Base-by-base conservation (phyloP, 2,113 vertebrate species). In the Oxyruncus cristatus region DNA sequence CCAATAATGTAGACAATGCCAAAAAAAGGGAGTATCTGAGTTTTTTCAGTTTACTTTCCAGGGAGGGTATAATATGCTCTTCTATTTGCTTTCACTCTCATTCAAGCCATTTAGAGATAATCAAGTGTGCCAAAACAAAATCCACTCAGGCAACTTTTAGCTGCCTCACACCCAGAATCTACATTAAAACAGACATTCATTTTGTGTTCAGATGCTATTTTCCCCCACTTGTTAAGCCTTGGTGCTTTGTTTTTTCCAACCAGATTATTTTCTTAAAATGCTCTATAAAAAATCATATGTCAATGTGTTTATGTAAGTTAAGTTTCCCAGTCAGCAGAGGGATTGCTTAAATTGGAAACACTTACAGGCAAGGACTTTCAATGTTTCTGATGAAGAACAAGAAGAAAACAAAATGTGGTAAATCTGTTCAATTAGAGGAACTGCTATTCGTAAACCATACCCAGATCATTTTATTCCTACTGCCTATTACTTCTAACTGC, bases 321-420 rank as follows among this genome's bases (percentile, higher is more conserved):
- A 85, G 61, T 85, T 75, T 94, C 67, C 49, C 59, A 76, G 75
- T 88, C 61, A 84, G 85, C 44, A 94, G 65, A 75, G 75, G 61
- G 41, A 55, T 76, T 81, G 67, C 87, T 84, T 86, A 74, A 92
- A 88, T 88, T 95, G 91, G 92, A 72, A 94, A 42, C 71, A 30
- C 47, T 85, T 88, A 62, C 1, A 19, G 72, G 42, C 92, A 93
- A 77, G 53, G 79, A n/a, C 91, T 86, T 91, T 85, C 27, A 33
- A 7, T 80, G 46, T 88, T 95, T 92, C 42, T 85, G 46, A 50
- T 70, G 50, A 96, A 55, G 67, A 93, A 67, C 23, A 90, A 63
- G 78, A 79, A 90, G 50, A 80, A 95, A 94, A 74, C 52, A 93
- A 90, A 96, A 95, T 61, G 65, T 91, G 92, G 73, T 89, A 65